These are phyloP conservation scores for Toxotes jaculatrix DNA, from an alignment of 2,113 vertebrate species.

Conservation along the genomic window DNA sequence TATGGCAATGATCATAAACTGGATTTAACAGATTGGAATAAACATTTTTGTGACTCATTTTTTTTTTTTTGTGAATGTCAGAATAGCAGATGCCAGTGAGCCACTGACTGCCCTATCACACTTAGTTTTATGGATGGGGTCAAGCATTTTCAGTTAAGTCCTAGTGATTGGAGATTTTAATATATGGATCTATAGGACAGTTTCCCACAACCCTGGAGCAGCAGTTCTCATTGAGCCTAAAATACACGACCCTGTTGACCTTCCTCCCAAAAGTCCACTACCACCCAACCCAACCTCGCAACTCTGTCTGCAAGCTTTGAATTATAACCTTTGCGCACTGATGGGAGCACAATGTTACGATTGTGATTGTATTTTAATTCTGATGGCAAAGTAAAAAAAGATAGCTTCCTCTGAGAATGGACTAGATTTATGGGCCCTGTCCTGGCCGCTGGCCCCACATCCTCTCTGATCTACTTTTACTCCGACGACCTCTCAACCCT, in stretches of 20 bases:
- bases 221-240: constrained; percentile 47
- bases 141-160: constrained; percentile 18
- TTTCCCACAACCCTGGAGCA: constrained; percentile 60
- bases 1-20: neutral
- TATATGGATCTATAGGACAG: constrained; percentile 12
- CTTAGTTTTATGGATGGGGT: neutral
- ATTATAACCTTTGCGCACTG: constrained; percentile 69
- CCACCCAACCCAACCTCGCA: constrained; percentile 44
- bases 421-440: constrained; percentile 82
- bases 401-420: constrained; percentile 81
- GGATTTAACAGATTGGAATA: constrained; percentile 15
- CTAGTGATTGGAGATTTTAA: constrained; percentile 4
- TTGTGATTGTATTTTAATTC: constrained; percentile 84
- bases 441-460: constrained; percentile 77
- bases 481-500: constrained; percentile 78
- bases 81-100: no score
- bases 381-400: constrained; percentile 74
- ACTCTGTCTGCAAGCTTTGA: constrained; percentile 57
- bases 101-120: neutral
- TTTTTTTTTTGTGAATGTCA: neutral
- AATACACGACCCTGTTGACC: constrained; percentile 67
- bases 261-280: constrained; percentile 46
- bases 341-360: constrained; percentile 73
- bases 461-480: constrained; percentile 86
- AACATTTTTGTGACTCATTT: constrained; percentile 8